Base-by-base conservation (phyloP, 37 sponge, comb jelly and placozoan genomes). In the Diacarnus erythraeanus region DNA sequence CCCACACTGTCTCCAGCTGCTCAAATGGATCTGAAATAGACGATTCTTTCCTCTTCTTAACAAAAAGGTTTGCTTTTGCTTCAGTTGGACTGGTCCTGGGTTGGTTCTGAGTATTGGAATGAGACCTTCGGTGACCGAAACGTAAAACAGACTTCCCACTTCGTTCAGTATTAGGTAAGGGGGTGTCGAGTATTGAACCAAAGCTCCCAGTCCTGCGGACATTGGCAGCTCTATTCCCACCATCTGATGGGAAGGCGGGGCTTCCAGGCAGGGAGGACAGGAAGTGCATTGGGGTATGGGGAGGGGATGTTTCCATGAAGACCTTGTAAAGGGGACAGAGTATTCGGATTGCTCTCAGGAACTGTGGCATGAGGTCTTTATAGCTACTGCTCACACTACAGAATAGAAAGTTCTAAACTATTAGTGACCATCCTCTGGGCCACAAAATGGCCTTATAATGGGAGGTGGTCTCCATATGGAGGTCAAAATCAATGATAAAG, bases 1-100 rank as follows among this genome's bases (percentile, higher is more conserved):
- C 47, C 96, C 96, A 95, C 43, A 95, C 80, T 21, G 83, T 51
- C 51, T 95, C 93, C 51, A 95, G 77, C 43, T 43, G 42, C 25
- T 78, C 44, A n/a, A 94, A 71, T 0, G 83, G 77, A 75, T 71
- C 67, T 26, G 79, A 59, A 9, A 68, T 6, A 6, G 69, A 68
- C 6, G 69, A 15, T 3, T 35, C 69, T 12, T 38, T 34, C 21
- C 21, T 20, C 20, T 38, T 36, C 34, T 30, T 65, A 54, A 43
- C 18, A 29, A 54, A 18, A 5, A 42, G 44, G 12, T 41, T 41
- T 5, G 51, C 41, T 15, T 20, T 36, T 36, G 44, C 4, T 6
- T 72, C 72, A 2, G 9, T 2, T 2, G 69, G 38, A 44, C 31
- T 41, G 51, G 51, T 43, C 41, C 8, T 41, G 20, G 33, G 21